Evolutionary conservation across 2,797 vertebrate species (phyloP).

Genomic region (Kryptopterus vitreolus): DNA sequence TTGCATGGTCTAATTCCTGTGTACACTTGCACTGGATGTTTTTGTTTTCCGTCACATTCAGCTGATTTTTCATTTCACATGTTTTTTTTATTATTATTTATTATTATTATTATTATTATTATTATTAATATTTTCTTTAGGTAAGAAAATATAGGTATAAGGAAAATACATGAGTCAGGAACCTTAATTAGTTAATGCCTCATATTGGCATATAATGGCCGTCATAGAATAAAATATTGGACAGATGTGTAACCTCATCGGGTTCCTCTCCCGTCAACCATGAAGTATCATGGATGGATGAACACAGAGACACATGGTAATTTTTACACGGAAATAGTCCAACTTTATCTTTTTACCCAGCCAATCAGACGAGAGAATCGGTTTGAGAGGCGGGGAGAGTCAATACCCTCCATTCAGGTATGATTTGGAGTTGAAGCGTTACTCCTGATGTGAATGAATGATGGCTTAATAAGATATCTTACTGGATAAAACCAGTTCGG

Average conservation of each 20-base stretch:
- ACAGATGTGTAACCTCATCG: not conserved
- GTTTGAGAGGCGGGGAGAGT: not conserved
- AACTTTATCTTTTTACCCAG: not conserved
- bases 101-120: too few relatives aligned
- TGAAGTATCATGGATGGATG: too few relatives aligned
- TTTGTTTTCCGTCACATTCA: too few relatives aligned
- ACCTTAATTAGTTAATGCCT: not conserved
- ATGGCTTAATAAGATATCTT: not conserved
- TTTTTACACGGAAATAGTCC: not conserved
- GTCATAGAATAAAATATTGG: constrained; percentile 4
- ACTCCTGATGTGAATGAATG: not conserved
- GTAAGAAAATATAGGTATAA: not conserved
- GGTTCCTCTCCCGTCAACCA: not conserved
- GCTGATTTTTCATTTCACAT: too few relatives aligned
- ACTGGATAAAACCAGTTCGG: not conserved
- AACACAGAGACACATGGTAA: too few relatives aligned
- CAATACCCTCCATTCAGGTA: not conserved
- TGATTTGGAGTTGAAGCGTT: not conserved
- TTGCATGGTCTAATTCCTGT: constrained; percentile 45
- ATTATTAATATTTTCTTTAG: too few relatives aligned
- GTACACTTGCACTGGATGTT: not conserved
- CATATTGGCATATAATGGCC: not conserved
- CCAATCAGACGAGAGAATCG: not conserved
- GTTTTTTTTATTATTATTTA: too few relatives aligned
- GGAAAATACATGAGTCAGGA: not conserved